Evolutionary conservation across 2,113 vertebrate genomes (phyloP).

Genomic region (Petrocephalus microphthalmus): DNA sequence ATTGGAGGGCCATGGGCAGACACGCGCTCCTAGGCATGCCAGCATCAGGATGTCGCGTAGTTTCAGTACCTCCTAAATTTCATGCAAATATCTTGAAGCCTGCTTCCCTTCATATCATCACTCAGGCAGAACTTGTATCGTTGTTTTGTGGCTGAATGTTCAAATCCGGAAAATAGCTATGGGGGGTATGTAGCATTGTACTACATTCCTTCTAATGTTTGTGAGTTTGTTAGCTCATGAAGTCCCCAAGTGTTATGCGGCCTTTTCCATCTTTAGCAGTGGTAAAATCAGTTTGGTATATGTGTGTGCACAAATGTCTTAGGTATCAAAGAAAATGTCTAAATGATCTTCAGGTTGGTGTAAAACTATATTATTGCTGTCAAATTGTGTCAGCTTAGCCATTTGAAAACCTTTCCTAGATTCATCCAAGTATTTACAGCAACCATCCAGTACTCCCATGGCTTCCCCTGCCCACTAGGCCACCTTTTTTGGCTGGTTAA

Average conservation of each 20-base stretch:
- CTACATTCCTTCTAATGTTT: not conserved
- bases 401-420: too few species aligned
- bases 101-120: not conserved
- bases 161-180: not conserved
- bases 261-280: not conserved
- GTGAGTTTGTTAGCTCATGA: not conserved
- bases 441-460: not conserved
- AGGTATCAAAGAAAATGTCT: not conserved
- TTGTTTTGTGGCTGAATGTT: not conserved
- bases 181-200: not conserved
- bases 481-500: not conserved
- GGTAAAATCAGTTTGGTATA: not conserved
- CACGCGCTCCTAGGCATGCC: not conserved
- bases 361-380: not conserved
- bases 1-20: not conserved
- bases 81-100: not conserved
- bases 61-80: slow-evolving; percentile 13
- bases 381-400: not conserved
- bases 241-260: not conserved
- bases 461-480: not conserved
- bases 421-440: not conserved
- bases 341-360: not conserved
- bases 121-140: not conserved
- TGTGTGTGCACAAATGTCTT: not conserved
- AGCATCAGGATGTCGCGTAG: not conserved